Base-by-base conservation (phyloP, 1,140 invertebrate species). In the Solen grandis region DNA sequence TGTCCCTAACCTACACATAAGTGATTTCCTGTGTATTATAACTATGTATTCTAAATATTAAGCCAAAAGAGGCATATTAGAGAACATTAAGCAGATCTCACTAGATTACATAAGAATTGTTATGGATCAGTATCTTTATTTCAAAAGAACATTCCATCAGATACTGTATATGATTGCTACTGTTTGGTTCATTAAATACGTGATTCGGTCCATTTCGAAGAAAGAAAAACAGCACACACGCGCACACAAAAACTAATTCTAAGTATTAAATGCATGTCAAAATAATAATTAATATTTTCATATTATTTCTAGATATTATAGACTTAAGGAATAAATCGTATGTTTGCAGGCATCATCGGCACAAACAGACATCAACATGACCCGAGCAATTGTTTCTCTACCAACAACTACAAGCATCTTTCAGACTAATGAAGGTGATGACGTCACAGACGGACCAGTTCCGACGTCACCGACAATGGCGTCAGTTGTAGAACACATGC, bases 291-390 rank as follows among this genome's bases (percentile, higher is more conserved):
- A 2, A 33, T 29, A 29, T 2, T 19, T 22, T 22, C 8, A 22
- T 22, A 54, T 1, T 19, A 54, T 22, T 2, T 4, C 27, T 4
- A 54, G 27, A 25, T 54, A 54, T 25, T 1, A 1, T 54, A 8
- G 52, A 54, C 27, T 25, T 54, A 54, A 22, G 2, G n/a, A 19
- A 19, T 8, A 54, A 22, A 22, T 54, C 27, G 27, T 2, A 5
- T 16, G 19, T 35, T 66, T 66, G 27, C 63, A 66, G 63, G 25
- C 5, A 25, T 19, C 16, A 1, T 35, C 29, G 10, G 29, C 35
- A 10, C 73, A 76, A 50, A 76, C 73, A 14, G 73, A 76, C 27
- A 65, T 65, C 14, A 62, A 76, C 62, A 54, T 25, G 33, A 41
- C 60, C 1, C 22, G 60, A 10, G 55, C 52, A 2, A 60, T 74